These are phyloP conservation scores for Siderastrea radians DNA, from an alignment of 92 coral and sea anemone species.

Conservation along the genomic window DNA sequence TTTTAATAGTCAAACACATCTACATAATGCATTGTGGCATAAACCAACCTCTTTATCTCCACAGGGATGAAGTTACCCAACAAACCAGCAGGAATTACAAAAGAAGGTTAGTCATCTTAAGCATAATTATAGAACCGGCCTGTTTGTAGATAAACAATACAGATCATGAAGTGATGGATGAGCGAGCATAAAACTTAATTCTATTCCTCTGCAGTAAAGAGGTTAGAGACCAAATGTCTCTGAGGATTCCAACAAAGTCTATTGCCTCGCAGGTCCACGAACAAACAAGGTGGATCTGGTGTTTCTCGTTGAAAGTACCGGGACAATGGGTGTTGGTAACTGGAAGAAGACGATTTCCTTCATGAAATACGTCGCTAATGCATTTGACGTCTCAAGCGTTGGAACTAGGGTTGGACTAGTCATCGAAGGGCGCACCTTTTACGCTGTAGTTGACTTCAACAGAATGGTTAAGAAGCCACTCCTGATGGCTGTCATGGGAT, in stretches of 20 bases:
- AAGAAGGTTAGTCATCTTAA: constrained; percentile 3
- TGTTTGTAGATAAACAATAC: not conserved
- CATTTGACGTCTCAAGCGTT: constrained; percentile 64
- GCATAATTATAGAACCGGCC: too few relatives aligned
- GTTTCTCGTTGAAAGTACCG: constrained; percentile 76
- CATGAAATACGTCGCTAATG: constrained; percentile 58
- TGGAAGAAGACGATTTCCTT: constrained; percentile 65
- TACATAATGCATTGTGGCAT: too few relatives aligned
- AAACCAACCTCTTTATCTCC: not conserved
- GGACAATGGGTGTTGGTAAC: constrained; percentile 68
- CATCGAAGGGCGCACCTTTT: constrained; percentile 58
- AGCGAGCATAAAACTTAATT: not conserved
- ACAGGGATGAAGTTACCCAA: not conserved
- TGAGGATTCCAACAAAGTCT: constrained; percentile 48
- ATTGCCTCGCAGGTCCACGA: constrained; percentile 69
- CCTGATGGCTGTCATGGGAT: constrained; percentile 40
- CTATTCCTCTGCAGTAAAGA: constrained; percentile 2
- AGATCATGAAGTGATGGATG: not conserved
- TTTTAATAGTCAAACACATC: not conserved
- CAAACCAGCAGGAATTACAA: not conserved
- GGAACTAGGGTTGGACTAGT: constrained; percentile 77
- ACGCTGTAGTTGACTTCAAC: constrained; percentile 67
- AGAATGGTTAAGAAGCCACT: constrained; percentile 41
- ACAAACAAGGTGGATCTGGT: constrained; percentile 80
- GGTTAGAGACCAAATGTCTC: constrained; percentile 26